Evolutionary conservation across 2,888 invertebrate species (phyloP).

Genomic region (Lepidochitona cinerea): DNA sequence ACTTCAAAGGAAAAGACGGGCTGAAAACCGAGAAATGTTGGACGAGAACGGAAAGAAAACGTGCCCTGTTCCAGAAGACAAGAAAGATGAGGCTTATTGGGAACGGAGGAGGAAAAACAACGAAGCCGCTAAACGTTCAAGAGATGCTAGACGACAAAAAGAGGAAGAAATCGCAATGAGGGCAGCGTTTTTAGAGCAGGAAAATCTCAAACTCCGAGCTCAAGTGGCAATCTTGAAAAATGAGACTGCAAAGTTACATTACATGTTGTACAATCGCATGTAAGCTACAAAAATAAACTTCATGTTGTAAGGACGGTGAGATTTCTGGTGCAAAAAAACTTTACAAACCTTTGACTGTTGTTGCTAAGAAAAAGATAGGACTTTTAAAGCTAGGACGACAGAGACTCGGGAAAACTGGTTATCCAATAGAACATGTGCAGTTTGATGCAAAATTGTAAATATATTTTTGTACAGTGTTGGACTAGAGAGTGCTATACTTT

Average conservation of each 20-base stretch:
- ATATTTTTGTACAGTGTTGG: slow-evolving; percentile 3
- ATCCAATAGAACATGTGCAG: neutral
- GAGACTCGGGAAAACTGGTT: too few relatives aligned
- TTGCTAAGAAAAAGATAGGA: neutral
- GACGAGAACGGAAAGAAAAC: slow-evolving; percentile 23
- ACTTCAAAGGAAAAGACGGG: slow-evolving; percentile 53
- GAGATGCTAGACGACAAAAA: slow-evolving; percentile 54
- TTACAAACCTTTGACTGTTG: neutral
- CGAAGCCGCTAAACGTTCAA: slow-evolving; percentile 60
- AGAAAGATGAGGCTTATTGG: slow-evolving; percentile 59
- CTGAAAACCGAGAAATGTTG: slow-evolving; percentile 38
- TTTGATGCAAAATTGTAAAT: slow-evolving; percentile 9
- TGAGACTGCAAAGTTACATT: slow-evolving; percentile 60
- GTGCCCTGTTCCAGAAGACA: slow-evolving; percentile 52
- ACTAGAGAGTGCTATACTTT: neutral
- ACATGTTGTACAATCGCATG: slow-evolving; percentile 58
- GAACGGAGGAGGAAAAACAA: slow-evolving; percentile 60
- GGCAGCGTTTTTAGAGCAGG: slow-evolving; percentile 59
- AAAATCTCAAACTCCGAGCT: slow-evolving; percentile 57
- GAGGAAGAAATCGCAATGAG: slow-evolving; percentile 62
- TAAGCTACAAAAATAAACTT: slow-evolving; percentile 8
- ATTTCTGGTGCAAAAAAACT: neutral
- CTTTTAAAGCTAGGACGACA: too few relatives aligned
- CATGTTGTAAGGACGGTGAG: neutral
- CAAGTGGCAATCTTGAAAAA: slow-evolving; percentile 60